A percentile compares a stretch with the other conserved stretches of the same genome.
phyloP scores from a whole-genome alignment of 2,888 invertebrate species.

The Amphipoea lucens region DNA sequence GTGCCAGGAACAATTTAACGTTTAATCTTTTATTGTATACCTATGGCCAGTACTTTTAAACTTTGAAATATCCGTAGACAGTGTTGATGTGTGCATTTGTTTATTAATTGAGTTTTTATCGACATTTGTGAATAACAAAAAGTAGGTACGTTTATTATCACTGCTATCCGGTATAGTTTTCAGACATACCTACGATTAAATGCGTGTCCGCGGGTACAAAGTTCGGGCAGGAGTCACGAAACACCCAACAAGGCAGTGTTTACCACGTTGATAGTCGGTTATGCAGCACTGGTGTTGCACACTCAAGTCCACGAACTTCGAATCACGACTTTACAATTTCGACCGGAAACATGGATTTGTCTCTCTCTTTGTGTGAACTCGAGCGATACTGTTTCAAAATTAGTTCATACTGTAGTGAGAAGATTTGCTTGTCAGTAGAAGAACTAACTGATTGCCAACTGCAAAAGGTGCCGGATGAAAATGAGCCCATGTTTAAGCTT shows the following conservation, averaged over 20 bases:
- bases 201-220: not conserved
- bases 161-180: conserved; percentile 18
- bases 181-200: conserved; percentile 4
- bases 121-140: conserved; percentile 22
- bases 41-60: too few relatives aligned
- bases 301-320: not conserved
- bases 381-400: not conserved
- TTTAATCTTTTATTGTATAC: too few relatives aligned
- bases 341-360: too few relatives aligned
- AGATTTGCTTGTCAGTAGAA: not conserved
- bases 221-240: not conserved
- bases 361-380: not conserved
- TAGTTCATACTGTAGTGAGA: not conserved
- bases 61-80: not conserved
- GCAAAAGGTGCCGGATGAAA: not conserved
- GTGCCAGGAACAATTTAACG: too few relatives aligned
- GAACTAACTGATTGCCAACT: too few relatives aligned
- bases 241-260: not conserved
- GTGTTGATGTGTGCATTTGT: not conserved
- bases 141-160: conserved; percentile 27
- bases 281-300: too few relatives aligned
- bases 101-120: too few relatives aligned
- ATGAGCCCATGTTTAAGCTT: not conserved
- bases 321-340: not conserved
- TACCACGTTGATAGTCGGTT: too few relatives aligned